phyloP scores from a whole-genome alignment of 1,140 invertebrate genomes.

The Leptoteleia sp. region DNA sequence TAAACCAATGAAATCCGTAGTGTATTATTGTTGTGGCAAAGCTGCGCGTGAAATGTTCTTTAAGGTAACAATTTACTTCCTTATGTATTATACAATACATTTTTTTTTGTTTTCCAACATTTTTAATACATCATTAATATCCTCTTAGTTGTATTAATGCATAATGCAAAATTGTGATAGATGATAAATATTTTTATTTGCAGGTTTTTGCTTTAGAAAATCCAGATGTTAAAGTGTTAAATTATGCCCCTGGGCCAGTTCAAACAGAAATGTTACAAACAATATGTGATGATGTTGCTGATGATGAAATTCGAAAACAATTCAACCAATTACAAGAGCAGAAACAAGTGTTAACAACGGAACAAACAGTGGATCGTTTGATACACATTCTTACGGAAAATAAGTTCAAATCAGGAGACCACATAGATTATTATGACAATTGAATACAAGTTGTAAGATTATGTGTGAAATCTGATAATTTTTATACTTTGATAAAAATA shows the following conservation, averaged over 20 bases:
- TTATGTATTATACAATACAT: too few relatives aligned
- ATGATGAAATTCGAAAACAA: conserved; percentile 83
- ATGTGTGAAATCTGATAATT: too few relatives aligned
- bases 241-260: conserved; percentile 96
- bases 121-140: too few relatives aligned
- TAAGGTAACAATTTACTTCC: conserved; percentile 79
- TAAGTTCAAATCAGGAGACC: conserved; percentile 90
- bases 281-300: conserved; percentile 83
- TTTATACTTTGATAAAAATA: too few relatives aligned
- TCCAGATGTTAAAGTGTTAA: conserved; percentile 88
- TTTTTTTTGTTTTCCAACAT: too few relatives aligned
- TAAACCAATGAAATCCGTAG: conserved; percentile 87
- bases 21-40: conserved; percentile 92
- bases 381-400: conserved; percentile 86
- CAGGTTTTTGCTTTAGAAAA: conserved; percentile 90
- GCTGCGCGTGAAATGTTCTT: conserved; percentile 97
- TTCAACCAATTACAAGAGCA: conserved; percentile 83
- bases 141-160: too few relatives aligned
- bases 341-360: conserved; percentile 87
- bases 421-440: conserved; percentile 93
- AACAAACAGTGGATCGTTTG: conserved; percentile 89
- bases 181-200: conserved; percentile 20
- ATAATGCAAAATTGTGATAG: too few relatives aligned
- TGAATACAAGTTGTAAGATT: too few relatives aligned
- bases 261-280: conserved; percentile 93